Evolutionary conservation across 1,140 invertebrate species (phyloP).

Genomic region (Drosophila novamexicana): DNA sequence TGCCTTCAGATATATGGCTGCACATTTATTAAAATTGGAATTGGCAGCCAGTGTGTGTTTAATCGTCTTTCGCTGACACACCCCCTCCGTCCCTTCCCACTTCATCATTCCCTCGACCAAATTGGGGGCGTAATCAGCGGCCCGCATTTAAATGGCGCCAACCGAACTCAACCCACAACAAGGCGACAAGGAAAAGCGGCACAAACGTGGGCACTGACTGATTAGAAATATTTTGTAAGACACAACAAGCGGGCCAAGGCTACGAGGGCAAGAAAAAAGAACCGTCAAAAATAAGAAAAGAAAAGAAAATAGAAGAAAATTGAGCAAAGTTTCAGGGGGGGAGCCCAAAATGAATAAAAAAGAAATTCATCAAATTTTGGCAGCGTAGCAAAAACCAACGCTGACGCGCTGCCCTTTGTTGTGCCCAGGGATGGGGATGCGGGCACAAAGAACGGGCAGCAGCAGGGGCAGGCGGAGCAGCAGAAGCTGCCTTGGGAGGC

Average conservation of each 20-base stretch:
- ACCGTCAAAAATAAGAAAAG: conserved; percentile 5
- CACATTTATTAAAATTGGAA: conserved; percentile 2
- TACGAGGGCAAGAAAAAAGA: conserved; percentile 10
- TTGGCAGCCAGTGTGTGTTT: conserved; percentile 1
- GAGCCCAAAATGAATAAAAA: conserved; percentile 69
- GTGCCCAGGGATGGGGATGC: conserved; percentile 5
- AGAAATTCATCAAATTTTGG: conserved; percentile 80
- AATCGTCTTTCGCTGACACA: conserved; percentile 2
- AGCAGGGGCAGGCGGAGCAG: neutral
- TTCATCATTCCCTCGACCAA: no score
- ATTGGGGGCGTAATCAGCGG: conserved; percentile 53
- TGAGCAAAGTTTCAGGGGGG: conserved; percentile 34
- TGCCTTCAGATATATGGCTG: neutral
- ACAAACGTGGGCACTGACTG: conserved; percentile 67
- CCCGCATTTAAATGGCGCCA: conserved; percentile 61
- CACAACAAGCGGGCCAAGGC: conserved; percentile 51
- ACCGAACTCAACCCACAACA: conserved; percentile 1
- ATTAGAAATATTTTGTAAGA: conserved; percentile 78
- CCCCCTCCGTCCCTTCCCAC: neutral
- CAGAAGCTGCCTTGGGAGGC: neutral
- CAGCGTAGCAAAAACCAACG: conserved; percentile 59
- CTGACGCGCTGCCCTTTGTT: conserved; percentile 37
- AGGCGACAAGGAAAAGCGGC: conserved; percentile 1
- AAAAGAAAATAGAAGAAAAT: conserved; percentile 32
- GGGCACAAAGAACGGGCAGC: neutral